Evolutionary conservation across 2,888 invertebrate genomes (phyloP).

Genomic region (Alentia gelatinosa): DNA sequence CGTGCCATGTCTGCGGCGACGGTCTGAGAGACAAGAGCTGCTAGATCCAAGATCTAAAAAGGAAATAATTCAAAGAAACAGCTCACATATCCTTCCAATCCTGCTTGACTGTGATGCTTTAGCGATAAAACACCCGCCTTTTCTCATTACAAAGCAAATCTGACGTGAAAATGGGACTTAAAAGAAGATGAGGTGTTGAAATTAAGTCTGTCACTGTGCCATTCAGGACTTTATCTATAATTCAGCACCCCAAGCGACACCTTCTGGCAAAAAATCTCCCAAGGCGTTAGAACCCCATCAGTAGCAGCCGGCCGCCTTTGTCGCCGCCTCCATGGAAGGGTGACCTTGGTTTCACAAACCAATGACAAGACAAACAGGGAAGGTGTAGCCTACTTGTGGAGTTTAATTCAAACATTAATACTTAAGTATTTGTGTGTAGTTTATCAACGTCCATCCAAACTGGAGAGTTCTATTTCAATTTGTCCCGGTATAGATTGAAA

Average conservation of each 20-base stretch:
- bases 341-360: neutral
- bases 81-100: too few relatives aligned
- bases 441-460: neutral
- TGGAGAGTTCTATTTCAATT: constrained; percentile 2
- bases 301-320: neutral
- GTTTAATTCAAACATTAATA: constrained; percentile 28
- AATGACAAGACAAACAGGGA: constrained; percentile 2
- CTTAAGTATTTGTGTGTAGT: neutral
- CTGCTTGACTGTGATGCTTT: too few relatives aligned
- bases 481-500: neutral
- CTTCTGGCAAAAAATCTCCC: constrained; percentile 7
- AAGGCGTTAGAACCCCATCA: neutral
- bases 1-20: too few relatives aligned
- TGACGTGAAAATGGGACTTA: neutral
- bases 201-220: constrained; percentile 25
- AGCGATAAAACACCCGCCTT: neutral
- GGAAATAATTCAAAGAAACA: too few relatives aligned
- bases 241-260: neutral
- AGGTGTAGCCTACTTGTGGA: neutral
- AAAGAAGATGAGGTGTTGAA: constrained; percentile 10
- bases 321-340: neutral
- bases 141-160: constrained; percentile 29
- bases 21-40: too few relatives aligned
- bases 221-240: constrained; percentile 29
- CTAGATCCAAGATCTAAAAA: too few relatives aligned